A percentile compares a stretch with the other conserved stretches of the same genome.
Evolutionary conservation across 2,113 vertebrate genomes (phyloP).

Genomic region (Rhea americana): DNA sequence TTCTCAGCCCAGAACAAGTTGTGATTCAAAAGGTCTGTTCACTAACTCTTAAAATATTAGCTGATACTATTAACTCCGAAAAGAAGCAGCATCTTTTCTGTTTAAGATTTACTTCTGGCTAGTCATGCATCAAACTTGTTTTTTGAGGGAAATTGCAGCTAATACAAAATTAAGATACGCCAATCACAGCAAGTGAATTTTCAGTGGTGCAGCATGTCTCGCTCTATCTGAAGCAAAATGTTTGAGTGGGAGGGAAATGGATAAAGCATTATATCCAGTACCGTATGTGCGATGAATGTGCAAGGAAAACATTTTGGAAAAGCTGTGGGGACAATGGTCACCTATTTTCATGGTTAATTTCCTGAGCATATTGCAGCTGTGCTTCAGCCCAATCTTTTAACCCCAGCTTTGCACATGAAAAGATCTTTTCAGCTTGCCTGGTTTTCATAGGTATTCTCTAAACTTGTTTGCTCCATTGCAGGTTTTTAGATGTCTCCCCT

Average conservation of each 20-base stretch:
- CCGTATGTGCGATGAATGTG: not conserved
- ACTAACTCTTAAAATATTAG: not conserved
- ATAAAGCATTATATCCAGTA: not conserved
- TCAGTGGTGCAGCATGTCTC: not conserved
- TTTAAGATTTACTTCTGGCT: not conserved
- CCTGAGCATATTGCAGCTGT: constrained; percentile 36
- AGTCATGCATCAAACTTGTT: not conserved
- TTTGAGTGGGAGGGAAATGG: not conserved
- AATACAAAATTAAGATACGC: not conserved
- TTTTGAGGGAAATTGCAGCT: not conserved
- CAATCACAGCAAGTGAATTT: not conserved
- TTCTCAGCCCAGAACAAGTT: not conserved
- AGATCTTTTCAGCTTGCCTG: constrained; percentile 37
- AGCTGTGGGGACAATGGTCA: not conserved
- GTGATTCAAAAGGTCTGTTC: not conserved
- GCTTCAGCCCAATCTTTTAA: constrained; percentile 28
- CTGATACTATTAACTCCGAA: not conserved
- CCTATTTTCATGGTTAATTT: constrained; percentile 52
- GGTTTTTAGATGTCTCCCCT: constrained; percentile 4
- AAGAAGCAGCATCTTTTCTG: not conserved
- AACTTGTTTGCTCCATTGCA: constrained; percentile 22
- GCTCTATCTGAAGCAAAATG: not conserved
- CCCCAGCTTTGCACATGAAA: not conserved
- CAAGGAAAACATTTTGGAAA: not conserved
- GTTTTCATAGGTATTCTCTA: not conserved